Evolutionary conservation across 2,888 invertebrate genomes (phyloP).

Genomic region (Oscheius sp.): DNA sequence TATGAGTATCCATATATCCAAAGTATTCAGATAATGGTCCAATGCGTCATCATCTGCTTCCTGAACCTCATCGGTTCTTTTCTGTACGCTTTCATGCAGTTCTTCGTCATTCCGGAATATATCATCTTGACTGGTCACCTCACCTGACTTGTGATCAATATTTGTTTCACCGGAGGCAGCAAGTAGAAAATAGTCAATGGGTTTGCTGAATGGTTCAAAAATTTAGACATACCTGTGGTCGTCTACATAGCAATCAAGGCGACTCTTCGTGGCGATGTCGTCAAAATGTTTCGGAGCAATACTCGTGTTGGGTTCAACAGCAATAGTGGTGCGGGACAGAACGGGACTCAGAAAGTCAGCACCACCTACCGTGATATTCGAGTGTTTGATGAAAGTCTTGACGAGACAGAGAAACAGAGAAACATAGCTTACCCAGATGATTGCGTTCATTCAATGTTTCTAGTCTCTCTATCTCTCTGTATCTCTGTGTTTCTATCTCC

Average conservation of each 20-base stretch:
- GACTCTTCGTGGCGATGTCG: background rate
- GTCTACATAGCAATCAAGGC: background rate
- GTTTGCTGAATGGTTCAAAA: background rate
- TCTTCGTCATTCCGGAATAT: background rate
- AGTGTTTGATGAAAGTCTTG: too few relatives aligned
- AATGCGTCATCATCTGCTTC: background rate
- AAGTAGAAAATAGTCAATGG: background rate
- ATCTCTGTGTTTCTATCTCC: too few relatives aligned
- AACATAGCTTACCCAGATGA: too few relatives aligned
- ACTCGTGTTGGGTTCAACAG: too few relatives aligned
- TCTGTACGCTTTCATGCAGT: background rate
- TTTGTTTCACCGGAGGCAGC: too few relatives aligned
- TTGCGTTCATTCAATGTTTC: too few relatives aligned
- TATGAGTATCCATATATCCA: background rate
- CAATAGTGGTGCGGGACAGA: too few relatives aligned
- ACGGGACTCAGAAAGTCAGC: too few relatives aligned
- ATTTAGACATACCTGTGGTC: background rate
- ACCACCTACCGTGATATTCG: too few relatives aligned
- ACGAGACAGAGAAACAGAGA: too few relatives aligned
- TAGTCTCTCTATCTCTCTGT: too few relatives aligned
- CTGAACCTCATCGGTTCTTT: background rate
- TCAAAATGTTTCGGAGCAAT: too few relatives aligned
- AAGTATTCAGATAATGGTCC: background rate
- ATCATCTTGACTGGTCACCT: background rate
- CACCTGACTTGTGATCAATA: background rate